A percentile compares a stretch with the other conserved stretches of the same genome.
Evolutionary conservation across 2,888 invertebrate species (phyloP).

Genomic region (Automeris io): DNA sequence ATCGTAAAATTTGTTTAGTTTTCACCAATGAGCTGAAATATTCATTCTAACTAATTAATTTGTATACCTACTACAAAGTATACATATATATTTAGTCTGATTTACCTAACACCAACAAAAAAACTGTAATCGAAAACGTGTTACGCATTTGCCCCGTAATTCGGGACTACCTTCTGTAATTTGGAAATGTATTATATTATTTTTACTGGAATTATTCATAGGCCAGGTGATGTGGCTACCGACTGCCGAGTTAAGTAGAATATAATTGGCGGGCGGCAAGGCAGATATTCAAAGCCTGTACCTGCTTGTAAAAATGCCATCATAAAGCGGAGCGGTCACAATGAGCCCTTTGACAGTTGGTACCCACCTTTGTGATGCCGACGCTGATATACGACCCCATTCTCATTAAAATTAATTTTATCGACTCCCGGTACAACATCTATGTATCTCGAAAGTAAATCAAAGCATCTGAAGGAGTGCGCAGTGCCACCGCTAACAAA

Average conservation of each 20-base stretch:
- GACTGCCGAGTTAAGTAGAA: constrained; percentile 57
- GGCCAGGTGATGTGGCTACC: constrained; percentile 36
- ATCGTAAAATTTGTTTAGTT: no score
- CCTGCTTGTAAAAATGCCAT: constrained; percentile 75
- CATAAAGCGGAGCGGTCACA: constrained; percentile 70
- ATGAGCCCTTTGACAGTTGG: constrained; percentile 73
- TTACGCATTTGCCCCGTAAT: no score
- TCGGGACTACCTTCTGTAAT: no score
- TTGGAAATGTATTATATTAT: no score
- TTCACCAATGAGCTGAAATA: no score
- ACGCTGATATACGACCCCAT: constrained; percentile 62
- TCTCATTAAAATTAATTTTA: constrained; percentile 73
- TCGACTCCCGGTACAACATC: constrained; percentile 62
- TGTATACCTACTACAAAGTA: no score
- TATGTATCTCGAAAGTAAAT: constrained; percentile 59
- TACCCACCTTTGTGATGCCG: constrained; percentile 72
- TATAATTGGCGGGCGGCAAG: constrained; percentile 72
- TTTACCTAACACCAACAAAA: no score
- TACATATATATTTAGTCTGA: no score
- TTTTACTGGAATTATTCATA: constrained; percentile 25
- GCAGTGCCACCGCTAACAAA: constrained; percentile 42
- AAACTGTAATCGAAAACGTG: no score
- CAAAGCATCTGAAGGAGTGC: constrained; percentile 50
- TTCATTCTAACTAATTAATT: no score
- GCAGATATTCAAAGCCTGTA: constrained; percentile 65